These are phyloP conservation scores for Steinernema carpocapsae DNA, from an alignment of 2,888 invertebrate genomes.

Conservation along the genomic window DNA sequence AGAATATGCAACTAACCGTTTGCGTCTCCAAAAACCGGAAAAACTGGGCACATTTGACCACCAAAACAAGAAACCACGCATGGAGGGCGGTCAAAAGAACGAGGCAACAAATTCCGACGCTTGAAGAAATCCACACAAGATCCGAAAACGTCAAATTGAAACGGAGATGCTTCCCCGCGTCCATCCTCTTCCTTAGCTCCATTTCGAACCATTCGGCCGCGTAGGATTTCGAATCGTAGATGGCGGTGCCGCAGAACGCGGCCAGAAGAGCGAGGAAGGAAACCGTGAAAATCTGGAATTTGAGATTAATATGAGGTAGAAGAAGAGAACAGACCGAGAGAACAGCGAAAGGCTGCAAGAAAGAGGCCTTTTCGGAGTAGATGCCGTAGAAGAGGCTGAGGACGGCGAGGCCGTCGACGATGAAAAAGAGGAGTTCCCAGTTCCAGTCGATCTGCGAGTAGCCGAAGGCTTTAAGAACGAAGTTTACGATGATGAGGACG, in stretches of 20 bases:
- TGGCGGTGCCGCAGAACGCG: constrained; percentile 47
- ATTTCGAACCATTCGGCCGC: constrained; percentile 50
- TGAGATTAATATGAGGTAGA: background rate
- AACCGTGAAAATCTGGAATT: constrained; percentile 48
- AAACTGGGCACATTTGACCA: constrained; percentile 52
- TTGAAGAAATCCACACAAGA: constrained; percentile 39
- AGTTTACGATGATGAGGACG: constrained; percentile 50
- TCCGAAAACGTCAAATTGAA: background rate
- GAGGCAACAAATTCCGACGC: constrained; percentile 40
- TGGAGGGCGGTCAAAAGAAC: constrained; percentile 45
- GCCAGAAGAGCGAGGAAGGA: constrained; percentile 49
- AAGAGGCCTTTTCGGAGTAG: constrained; percentile 45
- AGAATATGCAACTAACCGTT: background rate
- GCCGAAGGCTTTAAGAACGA: constrained; percentile 48
- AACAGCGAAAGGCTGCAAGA: constrained; percentile 52
- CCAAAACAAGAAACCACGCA: constrained; percentile 48
- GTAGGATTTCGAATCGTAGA: constrained; percentile 49
- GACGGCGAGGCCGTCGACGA: constrained; percentile 51
- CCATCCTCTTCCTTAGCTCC: constrained; percentile 48
- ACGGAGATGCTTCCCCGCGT: constrained; percentile 36
- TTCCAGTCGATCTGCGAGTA: constrained; percentile 54
- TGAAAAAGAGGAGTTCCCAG: constrained; percentile 50
- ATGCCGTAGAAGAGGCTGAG: constrained; percentile 50
- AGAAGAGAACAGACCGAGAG: constrained; percentile 43
- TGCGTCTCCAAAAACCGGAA: constrained; percentile 39